A percentile compares a stretch with the other conserved stretches of the same genome.
Conservation (phyloP, 2,797 vertebrate genomes). For the Cynopterus sphinx region DNA sequence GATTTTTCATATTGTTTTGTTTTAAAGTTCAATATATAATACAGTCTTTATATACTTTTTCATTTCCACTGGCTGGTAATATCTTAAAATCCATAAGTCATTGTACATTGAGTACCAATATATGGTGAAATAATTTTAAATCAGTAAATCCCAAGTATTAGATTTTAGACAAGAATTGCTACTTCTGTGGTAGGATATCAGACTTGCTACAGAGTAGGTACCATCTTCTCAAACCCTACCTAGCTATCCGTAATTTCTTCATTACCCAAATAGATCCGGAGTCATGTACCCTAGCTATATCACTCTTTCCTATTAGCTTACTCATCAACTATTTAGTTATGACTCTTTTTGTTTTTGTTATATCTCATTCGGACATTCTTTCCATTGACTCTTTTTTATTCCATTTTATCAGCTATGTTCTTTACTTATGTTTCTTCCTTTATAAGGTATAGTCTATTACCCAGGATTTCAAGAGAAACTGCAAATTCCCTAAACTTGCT, state of each 20-base stretch:
- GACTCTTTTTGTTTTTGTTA: not conserved
- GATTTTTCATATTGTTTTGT: not conserved
- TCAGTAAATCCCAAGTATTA: not conserved
- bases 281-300: not conserved
- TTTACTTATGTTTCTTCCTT: not conserved
- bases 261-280: not conserved
- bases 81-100: not conserved
- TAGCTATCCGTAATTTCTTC: not conserved
- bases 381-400: not conserved
- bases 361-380: not conserved
- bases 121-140: not conserved
- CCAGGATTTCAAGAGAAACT: not conserved
- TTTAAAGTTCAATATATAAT: not conserved
- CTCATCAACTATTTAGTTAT: not conserved
- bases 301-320: not conserved
- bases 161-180: not conserved
- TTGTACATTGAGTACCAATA: not conserved
- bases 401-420: not conserved
- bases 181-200: not conserved
- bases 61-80: not conserved
- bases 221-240: not conserved
- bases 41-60: not conserved
- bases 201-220: not conserved
- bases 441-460: not conserved
- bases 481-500: not conserved